A percentile compares a stretch with the other conserved stretches of the same genome.
Evolutionary conservation across 2,888 invertebrate genomes (phyloP).

Genomic region (Drosophila prolongata): DNA sequence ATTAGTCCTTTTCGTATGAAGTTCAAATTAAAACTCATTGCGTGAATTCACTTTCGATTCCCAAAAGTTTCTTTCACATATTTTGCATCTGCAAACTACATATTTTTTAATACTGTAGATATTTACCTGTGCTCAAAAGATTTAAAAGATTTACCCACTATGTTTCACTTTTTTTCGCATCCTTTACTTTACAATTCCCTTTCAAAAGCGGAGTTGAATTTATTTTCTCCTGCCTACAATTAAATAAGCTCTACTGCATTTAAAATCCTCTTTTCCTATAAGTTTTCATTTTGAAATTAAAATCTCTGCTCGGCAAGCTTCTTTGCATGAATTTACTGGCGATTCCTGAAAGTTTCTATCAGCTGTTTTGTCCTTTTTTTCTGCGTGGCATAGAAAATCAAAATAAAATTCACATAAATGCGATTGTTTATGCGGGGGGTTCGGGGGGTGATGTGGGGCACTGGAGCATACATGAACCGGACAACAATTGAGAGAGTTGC

Average conservation of each 20-base stretch:
- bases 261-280: neutral
- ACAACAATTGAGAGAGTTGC: conserved; percentile 42
- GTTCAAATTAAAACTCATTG: too few relatives aligned
- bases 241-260: neutral
- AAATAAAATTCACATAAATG: conserved; percentile 69
- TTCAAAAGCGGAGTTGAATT: neutral
- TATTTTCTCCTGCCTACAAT: neutral
- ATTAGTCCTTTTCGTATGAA: too few relatives aligned
- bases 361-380: conserved; percentile 5
- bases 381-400: conserved; percentile 50
- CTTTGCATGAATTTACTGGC: conserved; percentile 12
- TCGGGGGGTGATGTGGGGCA: neutral
- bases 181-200: too few relatives aligned
- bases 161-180: too few relatives aligned
- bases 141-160: too few relatives aligned
- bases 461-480: conserved; percentile 38
- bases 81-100: too few relatives aligned
- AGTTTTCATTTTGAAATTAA: conserved; percentile 9
- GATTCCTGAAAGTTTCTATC: conserved; percentile 18
- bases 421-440: conserved; percentile 40
- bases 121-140: too few relatives aligned
- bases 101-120: too few relatives aligned
- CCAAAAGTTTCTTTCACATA: too few relatives aligned
- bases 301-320: conserved; percentile 13
- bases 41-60: too few relatives aligned